Percentiles rank a stretch among this genome's conserved stretches.
Conservation (phyloP, 2,797 vertebrate genomes). For the Acanthornis magna region DNA sequence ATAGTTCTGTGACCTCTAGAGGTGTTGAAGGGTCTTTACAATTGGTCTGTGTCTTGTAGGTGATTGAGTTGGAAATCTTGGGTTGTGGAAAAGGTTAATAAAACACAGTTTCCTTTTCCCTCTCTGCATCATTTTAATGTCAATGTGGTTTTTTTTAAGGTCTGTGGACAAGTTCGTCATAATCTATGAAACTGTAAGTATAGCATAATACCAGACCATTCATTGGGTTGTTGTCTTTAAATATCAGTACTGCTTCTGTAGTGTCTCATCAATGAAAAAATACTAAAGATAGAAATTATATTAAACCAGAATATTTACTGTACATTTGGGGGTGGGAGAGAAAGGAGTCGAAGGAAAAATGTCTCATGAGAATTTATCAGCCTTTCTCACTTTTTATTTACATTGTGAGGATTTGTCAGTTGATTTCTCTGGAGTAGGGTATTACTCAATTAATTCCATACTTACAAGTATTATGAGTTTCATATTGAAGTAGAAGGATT, state of each 20-base stretch:
- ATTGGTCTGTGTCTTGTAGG: not conserved
- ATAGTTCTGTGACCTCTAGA: not conserved
- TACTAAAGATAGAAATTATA: not conserved
- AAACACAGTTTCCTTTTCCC: not conserved
- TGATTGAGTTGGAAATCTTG: not conserved
- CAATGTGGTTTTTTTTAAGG: conserved; percentile 67
- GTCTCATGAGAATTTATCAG: not conserved
- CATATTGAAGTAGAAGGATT: not conserved
- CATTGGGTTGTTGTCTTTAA: not conserved
- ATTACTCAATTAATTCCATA: not conserved
- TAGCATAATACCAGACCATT: not conserved
- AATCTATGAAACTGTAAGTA: conserved; percentile 83
- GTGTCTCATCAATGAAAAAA: not conserved
- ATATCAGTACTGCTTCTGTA: not conserved
- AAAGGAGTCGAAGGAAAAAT: not conserved
- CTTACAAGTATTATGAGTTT: not conserved
- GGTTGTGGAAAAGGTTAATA: not conserved
- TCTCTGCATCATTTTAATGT: not conserved
- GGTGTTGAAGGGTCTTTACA: not conserved
- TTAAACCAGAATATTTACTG: not conserved
- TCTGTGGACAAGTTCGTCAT: conserved; percentile 88
- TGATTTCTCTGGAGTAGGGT: not conserved
- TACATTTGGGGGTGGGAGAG: not conserved
- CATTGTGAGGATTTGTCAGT: not conserved
- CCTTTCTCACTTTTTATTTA: not conserved